Conservation (phyloP, 1,140 invertebrate species). For the Vanessa atalanta region DNA sequence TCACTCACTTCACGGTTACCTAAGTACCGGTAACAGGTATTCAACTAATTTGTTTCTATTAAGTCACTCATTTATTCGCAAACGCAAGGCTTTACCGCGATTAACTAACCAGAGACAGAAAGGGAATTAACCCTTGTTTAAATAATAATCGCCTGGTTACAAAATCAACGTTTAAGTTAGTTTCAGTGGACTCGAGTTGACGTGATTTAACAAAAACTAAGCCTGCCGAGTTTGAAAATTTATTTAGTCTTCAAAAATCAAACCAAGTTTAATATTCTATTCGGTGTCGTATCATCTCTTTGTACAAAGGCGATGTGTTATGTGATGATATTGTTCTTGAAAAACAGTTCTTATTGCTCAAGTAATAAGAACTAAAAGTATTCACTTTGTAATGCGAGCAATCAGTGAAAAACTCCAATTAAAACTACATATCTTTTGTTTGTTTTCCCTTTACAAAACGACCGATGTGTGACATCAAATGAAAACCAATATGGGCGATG, state of each 20-base stretch:
- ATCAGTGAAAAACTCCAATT: conserved; percentile 6
- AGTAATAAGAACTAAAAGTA: not conserved
- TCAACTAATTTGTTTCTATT: too few relatives aligned
- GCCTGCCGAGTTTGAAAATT: too few relatives aligned
- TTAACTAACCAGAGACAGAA: too few relatives aligned
- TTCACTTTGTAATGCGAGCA: not conserved
- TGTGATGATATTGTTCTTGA: not conserved
- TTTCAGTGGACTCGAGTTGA: too few relatives aligned
- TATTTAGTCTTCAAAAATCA: not conserved
- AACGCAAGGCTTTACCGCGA: too few relatives aligned
- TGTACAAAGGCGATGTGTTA: not conserved
- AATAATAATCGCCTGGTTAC: too few relatives aligned
- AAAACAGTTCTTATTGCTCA: not conserved
- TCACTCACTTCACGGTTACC: too few relatives aligned
- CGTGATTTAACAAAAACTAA: too few relatives aligned
- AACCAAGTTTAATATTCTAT: not conserved
- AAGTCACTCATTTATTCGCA: too few relatives aligned
- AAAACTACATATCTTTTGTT: conserved; percentile 7
- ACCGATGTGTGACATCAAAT: not conserved
- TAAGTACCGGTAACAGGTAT: too few relatives aligned
- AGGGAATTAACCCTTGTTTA: too few relatives aligned
- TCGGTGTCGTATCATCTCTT: not conserved
- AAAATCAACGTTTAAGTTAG: too few relatives aligned
- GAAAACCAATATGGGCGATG: not conserved
- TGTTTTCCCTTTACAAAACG: not conserved